Conservation (phyloP, 2,113 vertebrate species). For the Psettodes erumei region DNA sequence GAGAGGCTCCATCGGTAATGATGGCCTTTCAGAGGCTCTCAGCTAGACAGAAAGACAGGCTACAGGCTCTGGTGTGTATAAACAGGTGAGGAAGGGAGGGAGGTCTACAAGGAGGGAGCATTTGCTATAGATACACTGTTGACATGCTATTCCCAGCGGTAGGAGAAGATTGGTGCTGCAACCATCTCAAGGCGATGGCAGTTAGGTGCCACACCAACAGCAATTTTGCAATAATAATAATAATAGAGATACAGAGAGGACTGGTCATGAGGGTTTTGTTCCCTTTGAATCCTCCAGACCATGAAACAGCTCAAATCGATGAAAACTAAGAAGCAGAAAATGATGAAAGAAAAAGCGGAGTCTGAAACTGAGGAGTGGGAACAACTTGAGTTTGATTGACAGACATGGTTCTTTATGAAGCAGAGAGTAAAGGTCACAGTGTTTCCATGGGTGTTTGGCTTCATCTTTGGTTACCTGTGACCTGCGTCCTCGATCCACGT, state of each 20-base stretch:
- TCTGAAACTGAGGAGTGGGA: slow-evolving; percentile 42
- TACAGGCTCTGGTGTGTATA: slow-evolving; percentile 53
- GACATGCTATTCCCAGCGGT: slow-evolving; percentile 37
- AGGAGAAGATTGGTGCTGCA: slow-evolving; percentile 40
- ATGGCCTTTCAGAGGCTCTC: slow-evolving; percentile 76
- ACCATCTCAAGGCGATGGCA: slow-evolving; percentile 15
- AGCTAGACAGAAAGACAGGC: slow-evolving; percentile 59
- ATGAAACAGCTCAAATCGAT: slow-evolving; percentile 59
- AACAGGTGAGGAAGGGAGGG: slow-evolving; percentile 57
- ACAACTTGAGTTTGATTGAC: slow-evolving; percentile 57
- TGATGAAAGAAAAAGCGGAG: slow-evolving; percentile 48
- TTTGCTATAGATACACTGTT: slow-evolving; percentile 43
- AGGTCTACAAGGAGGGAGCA: slow-evolving; percentile 5
- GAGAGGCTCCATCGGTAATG: slow-evolving; percentile 75
- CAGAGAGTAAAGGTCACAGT: slow-evolving; percentile 57
- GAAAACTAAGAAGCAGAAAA: slow-evolving; percentile 66
- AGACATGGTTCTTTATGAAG: slow-evolving; percentile 50
- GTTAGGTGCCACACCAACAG: slow-evolving; percentile 24
- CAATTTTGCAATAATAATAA: slow-evolving; percentile 56
- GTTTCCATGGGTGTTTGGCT: slow-evolving; percentile 55
- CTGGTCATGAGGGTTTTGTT: not conserved
- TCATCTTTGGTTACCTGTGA: slow-evolving; percentile 90
- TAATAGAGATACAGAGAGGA: slow-evolving; percentile 35
- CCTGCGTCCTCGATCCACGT: slow-evolving; percentile 94
- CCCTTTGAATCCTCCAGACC: slow-evolving; percentile 35